Evolutionary conservation across 1,140 invertebrate genomes (phyloP).

Genomic region (Achroia grisella): DNA sequence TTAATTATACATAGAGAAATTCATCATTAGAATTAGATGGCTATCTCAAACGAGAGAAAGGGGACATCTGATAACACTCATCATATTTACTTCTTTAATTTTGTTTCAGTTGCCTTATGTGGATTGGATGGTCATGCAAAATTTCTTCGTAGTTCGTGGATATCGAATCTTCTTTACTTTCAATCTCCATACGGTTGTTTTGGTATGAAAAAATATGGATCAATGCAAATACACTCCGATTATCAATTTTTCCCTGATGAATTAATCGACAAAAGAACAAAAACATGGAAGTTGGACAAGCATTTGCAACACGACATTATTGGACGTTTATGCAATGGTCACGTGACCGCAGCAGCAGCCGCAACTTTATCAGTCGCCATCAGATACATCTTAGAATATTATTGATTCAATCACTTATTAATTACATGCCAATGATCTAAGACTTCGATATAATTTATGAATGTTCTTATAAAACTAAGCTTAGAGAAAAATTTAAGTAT

Average conservation of each 20-base stretch:
- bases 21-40: too few species aligned
- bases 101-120: conserved; percentile 29
- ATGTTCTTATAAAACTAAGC: too few species aligned
- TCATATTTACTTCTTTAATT: not conserved
- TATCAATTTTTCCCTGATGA: too few species aligned
- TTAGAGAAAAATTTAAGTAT: too few species aligned
- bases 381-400: conserved; percentile 33
- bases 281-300: not conserved
- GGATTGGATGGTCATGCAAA: conserved; percentile 24
- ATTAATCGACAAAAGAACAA: not conserved
- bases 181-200: conserved; percentile 39
- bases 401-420: not conserved
- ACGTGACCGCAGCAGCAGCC: conserved; percentile 28
- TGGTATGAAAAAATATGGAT: not conserved
- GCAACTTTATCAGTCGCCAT: conserved; percentile 19
- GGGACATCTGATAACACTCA: too few species aligned
- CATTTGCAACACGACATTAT: conserved; percentile 5
- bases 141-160: conserved; percentile 32
- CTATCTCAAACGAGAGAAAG: too few species aligned
- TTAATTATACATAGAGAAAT: too few species aligned
- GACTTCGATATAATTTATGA: too few species aligned
- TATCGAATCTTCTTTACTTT: conserved; percentile 18
- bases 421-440: too few species aligned
- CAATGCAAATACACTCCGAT: not conserved
- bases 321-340: conserved; percentile 22